phyloP scores from a whole-genome alignment of 1,140 invertebrate genomes.

The Lepidurus apus region DNA sequence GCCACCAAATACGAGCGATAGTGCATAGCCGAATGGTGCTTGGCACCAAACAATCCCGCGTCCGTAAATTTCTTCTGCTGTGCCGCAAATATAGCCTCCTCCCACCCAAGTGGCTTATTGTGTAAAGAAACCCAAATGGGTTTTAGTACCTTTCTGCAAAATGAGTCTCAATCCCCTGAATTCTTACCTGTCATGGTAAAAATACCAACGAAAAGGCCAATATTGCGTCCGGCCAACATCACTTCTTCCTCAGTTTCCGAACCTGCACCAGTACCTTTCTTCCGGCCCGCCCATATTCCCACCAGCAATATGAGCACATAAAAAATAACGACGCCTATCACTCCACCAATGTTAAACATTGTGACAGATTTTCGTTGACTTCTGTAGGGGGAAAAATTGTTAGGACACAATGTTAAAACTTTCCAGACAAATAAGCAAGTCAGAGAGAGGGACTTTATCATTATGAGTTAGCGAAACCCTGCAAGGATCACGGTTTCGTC shows the following conservation, averaged over 20 bases:
- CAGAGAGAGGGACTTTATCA: too few species aligned
- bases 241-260: constrained; percentile 84
- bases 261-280: constrained; percentile 70
- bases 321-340: constrained; percentile 88
- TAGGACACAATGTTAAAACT: not conserved
- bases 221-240: constrained; percentile 92
- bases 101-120: constrained; percentile 91
- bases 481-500: too few species aligned
- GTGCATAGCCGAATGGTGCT: constrained; percentile 93
- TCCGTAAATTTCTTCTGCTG: constrained; percentile 91
- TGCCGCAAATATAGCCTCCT: constrained; percentile 97
- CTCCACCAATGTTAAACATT: constrained; percentile 84
- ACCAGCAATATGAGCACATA: constrained; percentile 87
- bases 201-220: constrained; percentile 91
- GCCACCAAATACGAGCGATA: constrained; percentile 91
- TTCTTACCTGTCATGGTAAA: constrained; percentile 92
- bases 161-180: not conserved
- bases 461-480: too few species aligned
- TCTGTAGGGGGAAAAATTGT: not conserved
- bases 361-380: constrained; percentile 42
- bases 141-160: not conserved
- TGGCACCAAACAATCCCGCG: constrained; percentile 90
- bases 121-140: constrained; percentile 38
- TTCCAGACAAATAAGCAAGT: too few species aligned
- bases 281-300: constrained; percentile 90